Conservation (phyloP, 2,888 invertebrate genomes). For the Leptogaster cylindrica region DNA sequence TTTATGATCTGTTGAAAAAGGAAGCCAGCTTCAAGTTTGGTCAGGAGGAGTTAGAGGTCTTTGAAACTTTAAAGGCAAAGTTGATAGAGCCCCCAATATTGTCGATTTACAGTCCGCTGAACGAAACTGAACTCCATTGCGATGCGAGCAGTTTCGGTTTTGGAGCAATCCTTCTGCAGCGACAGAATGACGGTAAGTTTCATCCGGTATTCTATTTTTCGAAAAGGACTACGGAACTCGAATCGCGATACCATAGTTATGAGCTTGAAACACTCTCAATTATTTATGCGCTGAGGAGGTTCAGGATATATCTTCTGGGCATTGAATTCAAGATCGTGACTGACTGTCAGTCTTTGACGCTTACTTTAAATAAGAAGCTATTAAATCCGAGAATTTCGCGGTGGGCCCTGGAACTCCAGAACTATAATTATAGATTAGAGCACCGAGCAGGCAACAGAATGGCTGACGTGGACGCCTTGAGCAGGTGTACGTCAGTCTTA, state of each 20-base stretch:
- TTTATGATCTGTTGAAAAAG: slow-evolving; percentile 1
- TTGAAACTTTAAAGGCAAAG: neutral
- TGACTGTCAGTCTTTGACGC: slow-evolving; percentile 50
- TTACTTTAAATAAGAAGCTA: slow-evolving; percentile 48
- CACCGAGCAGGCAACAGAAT: slow-evolving; percentile 49
- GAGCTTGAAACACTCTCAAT: slow-evolving; percentile 52
- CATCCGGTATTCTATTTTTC: slow-evolving; percentile 53
- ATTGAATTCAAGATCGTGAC: slow-evolving; percentile 50
- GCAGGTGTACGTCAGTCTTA: slow-evolving; percentile 45
- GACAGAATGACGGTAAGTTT: slow-evolving; percentile 48
- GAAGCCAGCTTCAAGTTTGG: neutral
- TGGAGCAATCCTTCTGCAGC: slow-evolving; percentile 49
- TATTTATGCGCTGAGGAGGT: slow-evolving; percentile 50
- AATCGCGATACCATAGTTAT: slow-evolving; percentile 51
- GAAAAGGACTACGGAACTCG: slow-evolving; percentile 48
- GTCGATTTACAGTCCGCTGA: neutral
- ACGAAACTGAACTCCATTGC: neutral
- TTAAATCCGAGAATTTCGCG: slow-evolving; percentile 48
- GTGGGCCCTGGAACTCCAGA: slow-evolving; percentile 48
- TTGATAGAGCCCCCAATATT: neutral
- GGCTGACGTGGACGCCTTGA: slow-evolving; percentile 53
- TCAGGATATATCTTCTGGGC: slow-evolving; percentile 50
- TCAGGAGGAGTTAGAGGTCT: neutral
- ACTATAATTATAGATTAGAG: slow-evolving; percentile 48
- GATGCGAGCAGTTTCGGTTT: slow-evolving; percentile 43